Evolutionary conservation across 2,113 vertebrate species (phyloP).

Genomic region (Scartelaos histophorus): DNA sequence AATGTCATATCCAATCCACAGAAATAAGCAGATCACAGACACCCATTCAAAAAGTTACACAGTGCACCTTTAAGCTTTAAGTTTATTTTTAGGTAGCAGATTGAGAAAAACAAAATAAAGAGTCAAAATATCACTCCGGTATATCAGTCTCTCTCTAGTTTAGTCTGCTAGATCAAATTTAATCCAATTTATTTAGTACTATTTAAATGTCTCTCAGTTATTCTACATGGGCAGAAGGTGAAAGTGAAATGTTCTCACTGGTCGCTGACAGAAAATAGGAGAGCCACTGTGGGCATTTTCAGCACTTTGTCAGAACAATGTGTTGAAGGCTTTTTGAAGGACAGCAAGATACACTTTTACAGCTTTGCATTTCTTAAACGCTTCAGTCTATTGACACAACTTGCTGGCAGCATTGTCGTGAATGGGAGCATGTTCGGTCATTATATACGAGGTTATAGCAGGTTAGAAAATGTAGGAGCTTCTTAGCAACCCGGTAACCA

Average conservation of each 20-base stretch:
- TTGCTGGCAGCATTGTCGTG: conserved; percentile 39
- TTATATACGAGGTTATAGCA: conserved; percentile 30
- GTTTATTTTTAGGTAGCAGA: no score
- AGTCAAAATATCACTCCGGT: no score
- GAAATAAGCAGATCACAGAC: no score
- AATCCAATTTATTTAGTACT: no score
- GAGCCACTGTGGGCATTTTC: conserved; percentile 1
- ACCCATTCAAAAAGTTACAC: no score
- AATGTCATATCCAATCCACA: no score
- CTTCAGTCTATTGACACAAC: conserved; percentile 28
- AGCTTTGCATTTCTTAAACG: conserved; percentile 8
- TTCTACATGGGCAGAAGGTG: no score
- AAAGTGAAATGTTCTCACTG: conserved; percentile 5
- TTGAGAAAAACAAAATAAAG: no score
- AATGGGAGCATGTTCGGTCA: conserved; percentile 55
- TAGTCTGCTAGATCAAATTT: no score
- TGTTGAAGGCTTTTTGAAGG: conserved; percentile 21
- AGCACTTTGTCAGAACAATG: conserved; percentile 14
- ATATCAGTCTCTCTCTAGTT: no score
- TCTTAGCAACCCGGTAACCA: conserved; percentile 59
- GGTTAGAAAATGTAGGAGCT: conserved; percentile 51
- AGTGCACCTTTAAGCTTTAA: no score
- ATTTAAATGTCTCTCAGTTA: no score
- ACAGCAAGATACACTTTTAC: conserved; percentile 4
- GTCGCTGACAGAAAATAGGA: conserved; percentile 21